A percentile compares a stretch with the other conserved stretches of the same genome.
phyloP scores from a whole-genome alignment of 1,140 invertebrate genomes.

The Zaprionus africanus region DNA sequence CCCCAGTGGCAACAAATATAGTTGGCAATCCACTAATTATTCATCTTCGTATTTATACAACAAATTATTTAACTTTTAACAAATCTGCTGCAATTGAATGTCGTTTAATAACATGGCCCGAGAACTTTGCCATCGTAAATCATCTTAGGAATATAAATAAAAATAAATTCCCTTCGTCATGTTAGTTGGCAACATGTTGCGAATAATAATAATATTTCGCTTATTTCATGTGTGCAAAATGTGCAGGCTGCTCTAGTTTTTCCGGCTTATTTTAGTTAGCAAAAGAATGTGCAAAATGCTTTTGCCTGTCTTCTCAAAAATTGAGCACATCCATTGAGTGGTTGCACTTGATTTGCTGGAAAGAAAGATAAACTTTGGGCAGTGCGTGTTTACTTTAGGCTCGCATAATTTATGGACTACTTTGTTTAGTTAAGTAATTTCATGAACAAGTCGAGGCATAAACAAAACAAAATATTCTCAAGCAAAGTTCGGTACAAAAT shows the following conservation, averaged over 20 bases:
- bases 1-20: background rate
- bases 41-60: slow-evolving; percentile 45
- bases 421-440: slow-evolving; percentile 41
- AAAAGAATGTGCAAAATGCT: slow-evolving; percentile 24
- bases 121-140: slow-evolving; percentile 33
- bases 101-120: slow-evolving; percentile 15
- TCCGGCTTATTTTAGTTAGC: slow-evolving; percentile 64
- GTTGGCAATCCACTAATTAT: slow-evolving; percentile 52
- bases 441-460: slow-evolving; percentile 41
- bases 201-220: background rate
- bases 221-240: slow-evolving; percentile 17
- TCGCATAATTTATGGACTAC: slow-evolving; percentile 49
- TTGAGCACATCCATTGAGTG: slow-evolving; percentile 49
- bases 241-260: slow-evolving; percentile 71
- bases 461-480: slow-evolving; percentile 48
- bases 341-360: slow-evolving; percentile 44
- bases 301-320: slow-evolving; percentile 26
- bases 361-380: too few species aligned
- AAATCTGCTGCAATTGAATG: slow-evolving; percentile 32
- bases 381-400: slow-evolving; percentile 49
- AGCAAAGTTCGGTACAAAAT: slow-evolving; percentile 68
- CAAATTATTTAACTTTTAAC: slow-evolving; percentile 52
- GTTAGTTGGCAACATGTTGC: slow-evolving; percentile 64
- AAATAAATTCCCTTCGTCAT: slow-evolving; percentile 77
- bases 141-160: slow-evolving; percentile 7